phyloP scores from a whole-genome alignment of 2,113 vertebrate genomes.

The Embiotoca jacksoni region DNA sequence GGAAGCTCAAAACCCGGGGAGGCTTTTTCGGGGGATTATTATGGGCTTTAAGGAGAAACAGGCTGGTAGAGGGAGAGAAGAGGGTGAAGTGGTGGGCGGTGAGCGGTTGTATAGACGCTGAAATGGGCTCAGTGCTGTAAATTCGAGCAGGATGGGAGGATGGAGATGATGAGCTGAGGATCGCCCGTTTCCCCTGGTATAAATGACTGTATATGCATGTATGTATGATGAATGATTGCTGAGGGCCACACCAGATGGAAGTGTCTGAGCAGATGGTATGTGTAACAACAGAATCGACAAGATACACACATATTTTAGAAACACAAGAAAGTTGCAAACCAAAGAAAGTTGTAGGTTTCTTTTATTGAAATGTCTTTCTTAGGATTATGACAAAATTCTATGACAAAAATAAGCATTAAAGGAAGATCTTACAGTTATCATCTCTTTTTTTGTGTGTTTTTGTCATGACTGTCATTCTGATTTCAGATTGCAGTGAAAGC shows the following conservation, averaged over 20 bases:
- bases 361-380: too few species aligned
- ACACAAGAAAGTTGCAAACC: neutral
- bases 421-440: neutral
- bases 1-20: conserved; percentile 28
- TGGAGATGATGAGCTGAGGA: conserved; percentile 57
- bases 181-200: conserved; percentile 51
- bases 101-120: conserved; percentile 50
- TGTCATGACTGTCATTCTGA: neutral
- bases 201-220: conserved; percentile 51
- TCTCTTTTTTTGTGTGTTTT: neutral
- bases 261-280: conserved; percentile 18
- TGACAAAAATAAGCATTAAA: neutral
- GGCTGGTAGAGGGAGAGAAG: conserved; percentile 41
- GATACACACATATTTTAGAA: conserved; percentile 12
- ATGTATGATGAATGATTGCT: conserved; percentile 56
- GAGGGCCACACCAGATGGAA: conserved; percentile 10
- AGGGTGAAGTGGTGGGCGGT: conserved; percentile 50
- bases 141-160: conserved; percentile 64
- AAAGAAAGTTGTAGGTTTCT: neutral
- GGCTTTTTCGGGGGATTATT: conserved; percentile 66
- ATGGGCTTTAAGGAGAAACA: conserved; percentile 45
- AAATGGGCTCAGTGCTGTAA: conserved; percentile 41
- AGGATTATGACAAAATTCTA: neutral
- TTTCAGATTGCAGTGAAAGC: conserved; percentile 37
- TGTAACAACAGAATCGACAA: conserved; percentile 40